phyloP scores from a whole-genome alignment of 1,140 invertebrate species.

The Leguminivora glycinivorella region DNA sequence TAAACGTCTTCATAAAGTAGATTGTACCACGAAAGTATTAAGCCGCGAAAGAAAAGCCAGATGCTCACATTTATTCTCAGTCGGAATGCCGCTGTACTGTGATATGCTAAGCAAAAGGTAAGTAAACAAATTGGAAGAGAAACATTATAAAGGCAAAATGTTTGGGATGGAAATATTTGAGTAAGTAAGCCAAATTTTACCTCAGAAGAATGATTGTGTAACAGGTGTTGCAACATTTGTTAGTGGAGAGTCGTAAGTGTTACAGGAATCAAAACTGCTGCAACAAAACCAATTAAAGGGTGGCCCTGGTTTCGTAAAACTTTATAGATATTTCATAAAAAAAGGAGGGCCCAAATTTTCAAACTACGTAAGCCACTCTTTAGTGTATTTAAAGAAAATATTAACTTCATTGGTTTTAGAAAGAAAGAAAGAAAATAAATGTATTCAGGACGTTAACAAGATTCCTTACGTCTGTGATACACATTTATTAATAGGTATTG shows the following conservation, averaged over 20 bases:
- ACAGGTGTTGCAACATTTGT: not conserved
- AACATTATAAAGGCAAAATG: constrained; percentile 38
- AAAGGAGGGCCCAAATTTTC: no score
- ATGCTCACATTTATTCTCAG: constrained; percentile 69
- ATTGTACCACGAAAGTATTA: constrained; percentile 27
- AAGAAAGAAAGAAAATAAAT: no score
- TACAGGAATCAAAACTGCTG: no score
- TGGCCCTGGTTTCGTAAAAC: no score
- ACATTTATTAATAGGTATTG: no score
- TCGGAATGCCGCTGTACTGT: constrained; percentile 63
- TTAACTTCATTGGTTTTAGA: no score
- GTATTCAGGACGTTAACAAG: no score
- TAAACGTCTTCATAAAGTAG: constrained; percentile 22
- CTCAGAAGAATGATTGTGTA: constrained; percentile 1
- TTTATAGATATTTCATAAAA: no score
- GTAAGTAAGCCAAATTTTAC: not conserved
- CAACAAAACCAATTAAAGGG: no score
- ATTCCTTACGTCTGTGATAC: no score
- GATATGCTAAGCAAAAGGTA: constrained; percentile 74
- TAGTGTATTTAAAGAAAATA: no score
- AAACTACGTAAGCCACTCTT: no score
- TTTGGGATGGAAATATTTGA: constrained; percentile 25
- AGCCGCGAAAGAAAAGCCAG: constrained; percentile 47
- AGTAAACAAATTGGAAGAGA: constrained; percentile 68
- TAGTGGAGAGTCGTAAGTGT: not conserved